Percentiles rank a stretch among this genome's conserved stretches.
Evolutionary conservation across 2,888 invertebrate genomes (phyloP).

Genomic region (Eristalis tenax): DNA sequence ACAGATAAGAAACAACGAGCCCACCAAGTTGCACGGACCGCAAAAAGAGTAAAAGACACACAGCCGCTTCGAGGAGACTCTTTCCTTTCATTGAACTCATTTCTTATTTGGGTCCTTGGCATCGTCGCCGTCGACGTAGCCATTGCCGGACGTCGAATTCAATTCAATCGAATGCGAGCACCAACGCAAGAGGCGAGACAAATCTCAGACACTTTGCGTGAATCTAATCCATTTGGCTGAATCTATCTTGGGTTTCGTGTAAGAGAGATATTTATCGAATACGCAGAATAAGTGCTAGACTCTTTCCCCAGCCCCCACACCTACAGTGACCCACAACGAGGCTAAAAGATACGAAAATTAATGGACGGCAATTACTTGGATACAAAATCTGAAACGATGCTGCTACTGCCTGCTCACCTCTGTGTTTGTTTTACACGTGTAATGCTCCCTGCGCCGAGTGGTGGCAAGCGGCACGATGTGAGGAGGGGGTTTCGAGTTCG

Average conservation of each 20-base stretch:
- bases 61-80: conserved; percentile 17
- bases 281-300: conserved; percentile 38
- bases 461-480: not conserved
- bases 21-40: conserved; percentile 53
- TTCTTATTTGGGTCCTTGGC: conserved; percentile 2
- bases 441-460: conserved; percentile 11
- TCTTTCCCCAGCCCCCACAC: not conserved
- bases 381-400: conserved; percentile 42
- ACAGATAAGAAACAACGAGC: conserved; percentile 51
- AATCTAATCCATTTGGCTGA: conserved; percentile 66
- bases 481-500: not conserved
- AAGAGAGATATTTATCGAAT: conserved; percentile 66
- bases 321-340: not conserved
- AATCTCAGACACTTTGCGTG: conserved; percentile 65
- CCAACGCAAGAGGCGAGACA: conserved; percentile 10
- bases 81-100: conserved; percentile 36
- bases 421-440: conserved; percentile 66
- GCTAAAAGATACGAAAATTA: conserved; percentile 62
- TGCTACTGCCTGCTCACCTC: conserved; percentile 36
- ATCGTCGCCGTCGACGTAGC: not conserved
- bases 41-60: conserved; percentile 56
- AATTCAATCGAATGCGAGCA: not conserved
- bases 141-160: not conserved
- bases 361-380: conserved; percentile 61
- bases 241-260: conserved; percentile 63